Evolutionary conservation across 2,888 invertebrate species (phyloP).

Genomic region (Margaritifera margaritifera): DNA sequence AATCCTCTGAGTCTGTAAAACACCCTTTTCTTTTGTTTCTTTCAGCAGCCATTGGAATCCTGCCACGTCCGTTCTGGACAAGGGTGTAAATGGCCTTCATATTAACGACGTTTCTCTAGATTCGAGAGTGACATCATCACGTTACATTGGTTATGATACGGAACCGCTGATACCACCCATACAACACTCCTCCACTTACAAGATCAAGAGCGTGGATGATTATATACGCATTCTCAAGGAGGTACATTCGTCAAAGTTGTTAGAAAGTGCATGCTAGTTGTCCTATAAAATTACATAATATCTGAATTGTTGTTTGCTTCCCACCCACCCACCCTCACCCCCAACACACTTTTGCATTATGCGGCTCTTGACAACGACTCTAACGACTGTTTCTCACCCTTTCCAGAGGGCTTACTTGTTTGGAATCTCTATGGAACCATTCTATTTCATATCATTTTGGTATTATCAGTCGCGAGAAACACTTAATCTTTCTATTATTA

Average conservation of each 20-base stretch:
- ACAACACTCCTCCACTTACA: slow-evolving; percentile 64
- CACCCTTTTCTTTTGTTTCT: background rate
- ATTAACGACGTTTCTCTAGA: slow-evolving; percentile 50
- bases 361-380: background rate
- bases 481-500: no score
- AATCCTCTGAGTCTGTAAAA: no score
- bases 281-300: background rate
- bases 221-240: slow-evolving; percentile 51
- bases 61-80: slow-evolving; percentile 36
- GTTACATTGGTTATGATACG: slow-evolving; percentile 38
- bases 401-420: no score
- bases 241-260: slow-evolving; percentile 21
- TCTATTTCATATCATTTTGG: no score
- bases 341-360: background rate
- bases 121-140: slow-evolving; percentile 50
- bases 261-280: no score
- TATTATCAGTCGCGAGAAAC: no score
- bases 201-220: slow-evolving; percentile 59
- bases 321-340: no score
- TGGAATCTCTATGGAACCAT: no score
- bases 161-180: slow-evolving; percentile 63
- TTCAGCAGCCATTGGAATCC: slow-evolving; percentile 45
- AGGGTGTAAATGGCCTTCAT: slow-evolving; percentile 33
- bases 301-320: background rate
- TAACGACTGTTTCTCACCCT: background rate